phyloP scores from a whole-genome alignment of 1,140 invertebrate species.

The Drosophila teissieri region DNA sequence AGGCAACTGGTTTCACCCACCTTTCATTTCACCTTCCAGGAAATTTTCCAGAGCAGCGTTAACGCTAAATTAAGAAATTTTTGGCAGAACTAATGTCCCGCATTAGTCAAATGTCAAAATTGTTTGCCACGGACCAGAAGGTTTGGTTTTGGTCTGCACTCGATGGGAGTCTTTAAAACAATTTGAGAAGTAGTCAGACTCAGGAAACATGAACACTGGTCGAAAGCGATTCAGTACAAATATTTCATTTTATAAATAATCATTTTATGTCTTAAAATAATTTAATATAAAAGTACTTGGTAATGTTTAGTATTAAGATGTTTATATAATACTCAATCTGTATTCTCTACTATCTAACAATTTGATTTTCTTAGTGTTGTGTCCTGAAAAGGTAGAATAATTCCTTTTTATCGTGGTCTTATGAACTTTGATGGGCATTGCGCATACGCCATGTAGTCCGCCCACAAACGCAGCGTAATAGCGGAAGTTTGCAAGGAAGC shows the following conservation, averaged over 20 bases:
- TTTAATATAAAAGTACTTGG: neutral
- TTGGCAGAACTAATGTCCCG: constrained; percentile 74
- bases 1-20: constrained; percentile 10
- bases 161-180: constrained; percentile 46
- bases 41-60: constrained; percentile 37
- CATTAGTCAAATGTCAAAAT: constrained; percentile 81
- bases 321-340: neutral
- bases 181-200: constrained; percentile 43
- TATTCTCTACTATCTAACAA: too few species aligned
- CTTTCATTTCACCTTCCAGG: constrained; percentile 19
- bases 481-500: constrained; percentile 51
- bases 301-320: neutral
- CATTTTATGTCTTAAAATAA: too few species aligned
- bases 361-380: constrained; percentile 8
- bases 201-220: constrained; percentile 7
- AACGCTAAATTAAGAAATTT: constrained; percentile 78
- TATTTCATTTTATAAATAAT: too few species aligned
- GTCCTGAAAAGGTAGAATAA: neutral
- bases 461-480: constrained; percentile 4
- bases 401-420: constrained; percentile 18
- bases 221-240: too few species aligned
- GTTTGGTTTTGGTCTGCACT: constrained; percentile 6
- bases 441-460: constrained; percentile 46
- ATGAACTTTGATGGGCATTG: constrained; percentile 41
- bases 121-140: constrained; percentile 42